Evolutionary conservation across 2,888 invertebrate species (phyloP), one percentile per base, ranked within the genome.

Genomic region (Dinocampus coccinellae): DNA sequence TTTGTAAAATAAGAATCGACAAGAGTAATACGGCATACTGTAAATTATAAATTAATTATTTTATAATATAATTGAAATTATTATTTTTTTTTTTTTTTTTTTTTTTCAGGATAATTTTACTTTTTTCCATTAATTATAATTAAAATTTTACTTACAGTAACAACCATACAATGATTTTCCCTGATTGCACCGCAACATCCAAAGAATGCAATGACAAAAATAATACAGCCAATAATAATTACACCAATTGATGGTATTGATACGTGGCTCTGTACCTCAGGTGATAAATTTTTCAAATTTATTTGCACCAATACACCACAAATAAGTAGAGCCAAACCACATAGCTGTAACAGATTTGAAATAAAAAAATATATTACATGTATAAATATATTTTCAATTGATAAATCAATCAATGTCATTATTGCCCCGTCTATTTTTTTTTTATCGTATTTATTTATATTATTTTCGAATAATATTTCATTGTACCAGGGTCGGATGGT

Each of bases 21-120:
- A 95, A 87, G 78, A 94, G 88, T 85, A 93, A 90, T 77, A 93
- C 90, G 4, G 94, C 91, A 88, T 93, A 94, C 94, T 94, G 88
- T 20, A 47, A 68, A 57, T 11, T 13, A 33, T 26, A 34, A 53
- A 63, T 29, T 29, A 29, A 29, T 29, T 29, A n/a, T 29, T 29
- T 29, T 7, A 29, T 29, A 4, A 58, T 11, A 53, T n/a, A 33
- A 55, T 16, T 29, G 22, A 74, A 58, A 47, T 66, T 24, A 57
- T 66, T n/a, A n/a, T n/a, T n/a, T n/a, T n/a, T n/a, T n/a, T n/a
- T n/a, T n/a, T n/a, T n/a, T n/a, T n/a, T n/a, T n/a, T n/a, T n/a
- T n/a, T n/a, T n/a, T n/a, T n/a, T 20, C 6, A 39, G n/a, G 34
- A 20, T 53, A 6, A 66, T 22, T n/a, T 24, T 29, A 7, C 24